Evolutionary conservation across 2,113 vertebrate genomes (phyloP).

Genomic region (Entosphenus tridentatus): DNA sequence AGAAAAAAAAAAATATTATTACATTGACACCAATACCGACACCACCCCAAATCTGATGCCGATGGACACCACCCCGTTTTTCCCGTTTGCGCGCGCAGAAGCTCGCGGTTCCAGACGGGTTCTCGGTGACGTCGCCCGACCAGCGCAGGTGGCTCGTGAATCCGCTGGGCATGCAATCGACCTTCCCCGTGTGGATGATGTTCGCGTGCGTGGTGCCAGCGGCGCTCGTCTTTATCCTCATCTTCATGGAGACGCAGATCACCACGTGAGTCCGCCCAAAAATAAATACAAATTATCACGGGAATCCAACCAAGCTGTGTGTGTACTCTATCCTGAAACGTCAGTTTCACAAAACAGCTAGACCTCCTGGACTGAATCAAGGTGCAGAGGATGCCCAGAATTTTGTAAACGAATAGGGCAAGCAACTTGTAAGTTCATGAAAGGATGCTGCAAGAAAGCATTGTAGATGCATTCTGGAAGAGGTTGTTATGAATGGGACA

Average conservation of each 20-base stretch:
- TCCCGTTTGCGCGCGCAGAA: constrained; percentile 28
- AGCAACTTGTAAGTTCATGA: too few relatives aligned
- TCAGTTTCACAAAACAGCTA: background rate
- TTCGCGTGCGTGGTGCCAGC: constrained; percentile 62
- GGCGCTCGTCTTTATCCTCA: constrained; percentile 79
- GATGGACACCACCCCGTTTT: too few relatives aligned
- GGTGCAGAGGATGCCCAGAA: too few relatives aligned
- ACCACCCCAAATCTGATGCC: too few relatives aligned
- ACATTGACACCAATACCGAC: too few relatives aligned
- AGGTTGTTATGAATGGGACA: too few relatives aligned
- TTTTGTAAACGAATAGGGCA: too few relatives aligned
- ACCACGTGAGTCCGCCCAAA: constrained; percentile 55
- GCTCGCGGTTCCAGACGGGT: constrained; percentile 56
- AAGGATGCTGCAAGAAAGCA: too few relatives aligned
- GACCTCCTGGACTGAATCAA: too few relatives aligned
- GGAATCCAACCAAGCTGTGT: background rate
- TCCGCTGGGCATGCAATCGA: constrained; percentile 32
- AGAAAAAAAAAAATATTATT: too few relatives aligned
- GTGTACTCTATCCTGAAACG: background rate
- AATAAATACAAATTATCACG: background rate
- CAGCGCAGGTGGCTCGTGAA: constrained; percentile 76
- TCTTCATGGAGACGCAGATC: constrained; percentile 98
- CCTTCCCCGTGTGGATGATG: constrained; percentile 95
- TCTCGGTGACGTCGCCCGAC: constrained; percentile 49
- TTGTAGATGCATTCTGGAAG: too few relatives aligned